Conservation (phyloP, 2,797 vertebrate genomes). For the Pteropus rufus region DNA sequence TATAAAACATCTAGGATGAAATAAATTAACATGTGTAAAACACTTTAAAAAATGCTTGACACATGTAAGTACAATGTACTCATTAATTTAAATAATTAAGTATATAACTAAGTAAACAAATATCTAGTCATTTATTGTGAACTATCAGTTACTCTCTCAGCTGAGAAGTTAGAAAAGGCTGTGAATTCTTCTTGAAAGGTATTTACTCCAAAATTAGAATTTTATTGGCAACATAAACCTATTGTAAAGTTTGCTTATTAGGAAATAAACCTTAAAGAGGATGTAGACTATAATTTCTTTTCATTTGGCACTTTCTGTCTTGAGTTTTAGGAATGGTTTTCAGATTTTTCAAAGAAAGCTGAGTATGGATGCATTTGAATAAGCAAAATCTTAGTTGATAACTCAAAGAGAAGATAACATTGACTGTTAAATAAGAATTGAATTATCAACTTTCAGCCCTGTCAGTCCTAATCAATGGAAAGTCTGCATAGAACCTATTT, state of each 20-base stretch:
- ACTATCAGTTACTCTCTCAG: not conserved
- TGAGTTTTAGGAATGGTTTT: constrained; percentile 36
- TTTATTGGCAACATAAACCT: not conserved
- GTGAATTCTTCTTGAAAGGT: not conserved
- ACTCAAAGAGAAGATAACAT: constrained; percentile 43
- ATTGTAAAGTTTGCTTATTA: not conserved
- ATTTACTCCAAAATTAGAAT: not conserved
- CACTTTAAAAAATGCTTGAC: not conserved
- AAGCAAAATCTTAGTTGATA: constrained; percentile 39
- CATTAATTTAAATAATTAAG: not conserved
- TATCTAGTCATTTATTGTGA: not conserved
- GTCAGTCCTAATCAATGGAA: not conserved
- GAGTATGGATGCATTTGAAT: not conserved
- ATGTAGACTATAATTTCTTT: not conserved
- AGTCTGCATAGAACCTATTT: constrained; percentile 29
- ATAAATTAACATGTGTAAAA: not conserved
- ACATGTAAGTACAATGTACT: not conserved
- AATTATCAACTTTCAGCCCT: constrained; percentile 41
- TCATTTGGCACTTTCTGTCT: constrained; percentile 12
- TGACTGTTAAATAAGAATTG: constrained; percentile 59
- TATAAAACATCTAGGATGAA: not conserved
- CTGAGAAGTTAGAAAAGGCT: not conserved
- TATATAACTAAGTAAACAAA: not conserved
- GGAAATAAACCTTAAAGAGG: not conserved
- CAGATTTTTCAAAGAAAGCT: constrained; percentile 4